Base-by-base conservation (phyloP, 2,113 vertebrate genomes). In the Echinops telfairi region DNA sequence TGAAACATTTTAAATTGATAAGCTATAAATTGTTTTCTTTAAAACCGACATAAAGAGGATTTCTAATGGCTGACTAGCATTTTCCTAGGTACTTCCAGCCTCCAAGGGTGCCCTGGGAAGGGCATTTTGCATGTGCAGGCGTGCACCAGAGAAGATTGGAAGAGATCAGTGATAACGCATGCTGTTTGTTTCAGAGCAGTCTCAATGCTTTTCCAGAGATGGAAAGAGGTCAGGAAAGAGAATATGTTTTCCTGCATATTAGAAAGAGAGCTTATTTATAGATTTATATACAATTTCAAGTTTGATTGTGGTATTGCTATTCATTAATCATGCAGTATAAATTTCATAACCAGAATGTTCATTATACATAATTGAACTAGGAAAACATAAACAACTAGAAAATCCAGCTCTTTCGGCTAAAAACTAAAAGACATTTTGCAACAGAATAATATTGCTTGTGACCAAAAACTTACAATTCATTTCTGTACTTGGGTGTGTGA, bases 401-500 rank as follows among this genome's bases (percentile, higher is more conserved):
- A 94, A 47, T 31, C 0, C 6, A 75, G 2, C 3, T 88, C 29
- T 47, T 20, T 79, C 0, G 1, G 14, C 1, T 82, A 53, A 80
- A 75, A 86, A 86, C 38, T 29, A 76, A 83, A 83, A 83, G 3
- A 71, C 71, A 73, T 38, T 80, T 80, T 87, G 60, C 38, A 79
- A 60, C 17, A 75, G n/a, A 92, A 79, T 76, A 80, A 91, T 81
- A 77, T 27, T 70, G n/a, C n/a, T 29, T 70, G 77, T 83, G 90
- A 94, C 91, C 73, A 66, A 90, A 88, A 36, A 58, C 60, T 92
- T 76, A 71, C 68, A 91, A 86, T 88, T 91, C 47, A 64, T 80
- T 83, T 78, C 58, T 85, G 47, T 87, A 53, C 70, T 91, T 94
- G 85, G 87, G 68, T 95, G 53, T 95, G 83, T 87, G 84, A 95